A percentile compares a stretch with the other conserved stretches of the same genome.
Conservation (phyloP, 2,888 invertebrate species). For the Terebella lapidaria region DNA sequence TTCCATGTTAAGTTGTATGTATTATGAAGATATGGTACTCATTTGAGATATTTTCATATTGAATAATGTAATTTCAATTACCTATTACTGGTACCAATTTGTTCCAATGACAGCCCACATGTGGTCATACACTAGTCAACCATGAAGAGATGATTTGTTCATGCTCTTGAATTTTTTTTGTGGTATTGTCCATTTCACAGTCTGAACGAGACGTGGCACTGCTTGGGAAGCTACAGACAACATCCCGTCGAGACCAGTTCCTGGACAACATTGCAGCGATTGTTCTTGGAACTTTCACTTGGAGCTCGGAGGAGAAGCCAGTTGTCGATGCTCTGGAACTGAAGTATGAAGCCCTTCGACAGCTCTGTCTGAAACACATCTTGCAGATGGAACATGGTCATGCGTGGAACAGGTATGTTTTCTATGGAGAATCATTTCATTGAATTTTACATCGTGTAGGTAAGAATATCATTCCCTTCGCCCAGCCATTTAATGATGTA, state of each 20-base stretch:
- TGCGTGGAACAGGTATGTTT: conserved; percentile 36
- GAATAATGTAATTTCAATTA: no score
- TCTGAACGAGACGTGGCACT: neutral
- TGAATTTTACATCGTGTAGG: neutral
- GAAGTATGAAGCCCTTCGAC: conserved; percentile 31
- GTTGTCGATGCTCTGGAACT: conserved; percentile 26
- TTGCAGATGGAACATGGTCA: conserved; percentile 32
- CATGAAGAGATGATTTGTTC: no score
- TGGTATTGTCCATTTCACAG: neutral
- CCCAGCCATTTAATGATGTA: no score
- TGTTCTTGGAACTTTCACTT: conserved; percentile 30
- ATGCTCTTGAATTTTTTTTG: neutral
- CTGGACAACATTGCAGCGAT: conserved; percentile 38
- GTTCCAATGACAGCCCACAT: no score
- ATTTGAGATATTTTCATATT: no score
- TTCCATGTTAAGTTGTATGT: no score
- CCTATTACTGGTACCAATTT: no score
- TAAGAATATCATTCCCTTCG: neutral
- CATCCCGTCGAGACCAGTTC: conserved; percentile 22
- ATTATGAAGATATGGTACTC: no score
- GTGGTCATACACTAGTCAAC: no score
- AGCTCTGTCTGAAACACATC: conserved; percentile 32
- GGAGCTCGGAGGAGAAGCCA: conserved; percentile 28
- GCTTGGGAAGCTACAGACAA: neutral
- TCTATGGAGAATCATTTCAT: conserved; percentile 1